Base-by-base conservation (phyloP, 2,888 invertebrate species). In the Apamea crenata region DNA sequence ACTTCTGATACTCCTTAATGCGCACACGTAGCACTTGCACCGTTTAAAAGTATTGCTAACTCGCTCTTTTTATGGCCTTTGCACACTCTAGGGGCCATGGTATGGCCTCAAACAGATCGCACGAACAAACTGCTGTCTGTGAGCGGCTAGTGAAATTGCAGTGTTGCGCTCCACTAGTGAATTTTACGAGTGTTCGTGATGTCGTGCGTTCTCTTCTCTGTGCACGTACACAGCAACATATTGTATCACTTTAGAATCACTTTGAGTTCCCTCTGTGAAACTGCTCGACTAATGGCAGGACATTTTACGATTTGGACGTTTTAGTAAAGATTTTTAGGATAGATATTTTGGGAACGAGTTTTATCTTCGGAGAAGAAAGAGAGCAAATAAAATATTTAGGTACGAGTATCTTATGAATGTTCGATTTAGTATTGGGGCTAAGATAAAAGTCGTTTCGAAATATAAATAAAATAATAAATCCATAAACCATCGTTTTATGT, bases 131-230 rank as follows among this genome's bases (percentile, higher is more conserved):
- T 65, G 50, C 65, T 59, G 71, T 73, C 74, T 59, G 71, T 77
- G 65, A 90, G 81, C 74, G 75, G 70, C 67, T n/a, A 74, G 70
- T 82, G 81, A 81, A 85, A 85, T 81, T 85, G 79, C 84, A 85
- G 71, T 79, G 77, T 71, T 77, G 69, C 82, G 69, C 71, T 65
- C 68, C 29, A 67, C 50, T 77, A 74, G 73, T 68, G 77, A 85
- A 84, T 87, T 88, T 84, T 90, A 87, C 86, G 86, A 88, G 70
- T 80, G 71, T 80, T 79, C 50, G 81, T 69, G 79, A 78, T 65
- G 71, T 75, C 77, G 67, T 87, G 77, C 86, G 74, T 81, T 73
- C 69, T 77, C 74, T 81, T 73, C 69, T 77, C 74, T 75, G 80
- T 81, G 82, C 82, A 87, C 75, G 74, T 83, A 86, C 40, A 44